Evolutionary conservation across 1,140 invertebrate species (phyloP), one percentile per base, ranked within the genome.

Genomic region (Charaxes varanes): DNA sequence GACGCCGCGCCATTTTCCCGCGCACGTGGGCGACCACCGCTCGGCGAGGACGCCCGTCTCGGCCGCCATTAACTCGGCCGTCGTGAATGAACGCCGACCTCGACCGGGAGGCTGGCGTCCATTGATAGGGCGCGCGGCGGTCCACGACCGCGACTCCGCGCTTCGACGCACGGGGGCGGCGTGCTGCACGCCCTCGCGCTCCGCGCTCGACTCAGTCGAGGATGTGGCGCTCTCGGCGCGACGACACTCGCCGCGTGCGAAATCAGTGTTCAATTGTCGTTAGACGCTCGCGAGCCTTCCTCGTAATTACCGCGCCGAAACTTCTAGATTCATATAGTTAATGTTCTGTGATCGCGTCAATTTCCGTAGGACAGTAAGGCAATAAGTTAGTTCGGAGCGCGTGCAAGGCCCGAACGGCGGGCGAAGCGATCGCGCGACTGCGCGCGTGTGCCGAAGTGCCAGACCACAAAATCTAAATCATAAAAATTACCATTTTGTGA

Each of bases 81-180:
- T 71, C 74, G 74, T 82, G 78, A 82, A 82, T 82, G 78, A 82
- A 78, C 59, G 68, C 70, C 73, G 77, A 81, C 63, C 74, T 73
- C 68, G 71, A 62, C 56, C 66, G 66, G 68, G 70, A 68, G 57
- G 69, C 62, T 64, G 53, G 56, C 73, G 70, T 70, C 70, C 74
- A 76, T 71, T 77, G 74, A 76, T 66, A 78, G 68, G 65, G 64
- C 72, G 71, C 63, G 54, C 61, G 53, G 55, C 62, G 63, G 64
- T 54, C 68, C 59, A 62, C 65, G 63, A 65, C 54, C 62, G 55
- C 59, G 30, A 30, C 38, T 32, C 46, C 55, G 56, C 50, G 46
- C 35, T 40, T 44, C 44, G 32, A 31, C 40, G 52, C 58, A 70
- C 76, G 72, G 72, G 67, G 73, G 73, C 64, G 69, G 67, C 66